Evolutionary conservation across 2,797 vertebrate species (phyloP).

Genomic region (Carcharodon carcharias): DNA sequence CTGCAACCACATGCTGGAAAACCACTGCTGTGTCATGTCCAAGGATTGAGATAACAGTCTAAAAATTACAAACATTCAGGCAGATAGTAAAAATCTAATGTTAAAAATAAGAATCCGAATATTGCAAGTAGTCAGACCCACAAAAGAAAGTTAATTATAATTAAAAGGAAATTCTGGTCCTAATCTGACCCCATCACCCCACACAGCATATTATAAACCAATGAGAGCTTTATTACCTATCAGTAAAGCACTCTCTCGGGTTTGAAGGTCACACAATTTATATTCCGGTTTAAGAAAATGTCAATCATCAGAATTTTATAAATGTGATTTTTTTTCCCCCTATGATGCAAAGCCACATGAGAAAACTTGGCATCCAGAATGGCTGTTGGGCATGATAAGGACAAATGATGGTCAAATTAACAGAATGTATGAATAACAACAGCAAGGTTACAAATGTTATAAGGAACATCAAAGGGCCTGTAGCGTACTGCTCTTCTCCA

Average conservation of each 20-base stretch:
- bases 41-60: background rate
- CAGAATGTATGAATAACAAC: background rate
- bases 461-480: background rate
- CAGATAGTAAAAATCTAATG: background rate
- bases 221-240: background rate
- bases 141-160: background rate
- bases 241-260: background rate
- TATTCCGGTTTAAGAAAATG: background rate
- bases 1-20: background rate
- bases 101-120: background rate
- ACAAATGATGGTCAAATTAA: background rate
- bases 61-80: background rate
- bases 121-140: background rate
- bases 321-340: background rate
- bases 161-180: background rate
- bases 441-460: background rate
- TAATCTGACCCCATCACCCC: background rate
- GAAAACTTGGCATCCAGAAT: background rate
- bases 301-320: background rate
- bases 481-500: background rate
- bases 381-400: background rate
- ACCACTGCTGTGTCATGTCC: background rate
- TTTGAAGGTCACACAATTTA: background rate
- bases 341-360: background rate
- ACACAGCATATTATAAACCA: background rate